Evolutionary conservation across 2,113 vertebrate genomes (phyloP).

Genomic region (Atrichornis clamosus): DNA sequence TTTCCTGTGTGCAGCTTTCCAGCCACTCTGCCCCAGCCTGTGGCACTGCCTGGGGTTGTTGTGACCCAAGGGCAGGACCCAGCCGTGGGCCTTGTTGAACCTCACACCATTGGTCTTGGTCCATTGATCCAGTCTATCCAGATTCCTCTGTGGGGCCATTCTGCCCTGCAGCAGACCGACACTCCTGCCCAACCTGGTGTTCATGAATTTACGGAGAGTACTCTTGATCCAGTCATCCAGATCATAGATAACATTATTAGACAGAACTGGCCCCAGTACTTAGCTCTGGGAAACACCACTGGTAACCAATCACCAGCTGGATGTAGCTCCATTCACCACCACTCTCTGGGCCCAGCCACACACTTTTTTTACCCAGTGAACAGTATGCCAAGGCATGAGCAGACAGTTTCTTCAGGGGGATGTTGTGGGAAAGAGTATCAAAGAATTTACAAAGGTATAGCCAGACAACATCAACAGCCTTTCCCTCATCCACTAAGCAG

Average conservation of each 20-base stretch:
- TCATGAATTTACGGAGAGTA: not conserved
- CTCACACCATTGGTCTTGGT: not conserved
- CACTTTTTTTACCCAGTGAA: accelerated
- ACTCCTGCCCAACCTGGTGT: not conserved
- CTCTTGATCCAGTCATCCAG: not conserved
- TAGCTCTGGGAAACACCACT: not conserved
- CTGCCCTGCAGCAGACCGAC: not conserved
- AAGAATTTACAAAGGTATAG: not conserved
- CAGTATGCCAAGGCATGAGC: not conserved
- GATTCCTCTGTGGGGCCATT: not conserved
- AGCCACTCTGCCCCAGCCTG: not conserved
- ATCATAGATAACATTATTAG: not conserved
- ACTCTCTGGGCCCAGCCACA: not conserved
- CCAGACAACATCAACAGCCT: not conserved
- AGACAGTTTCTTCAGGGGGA: not conserved
- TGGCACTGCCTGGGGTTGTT: not conserved
- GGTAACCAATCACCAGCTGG: accelerated
- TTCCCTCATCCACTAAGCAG: not conserved
- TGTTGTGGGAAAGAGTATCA: not conserved
- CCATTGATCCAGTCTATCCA: not conserved
- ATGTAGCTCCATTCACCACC: not conserved
- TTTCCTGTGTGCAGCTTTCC: not conserved
- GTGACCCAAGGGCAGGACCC: accelerated
- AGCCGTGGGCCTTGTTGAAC: not conserved
- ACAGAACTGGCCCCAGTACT: not conserved